phyloP scores from a whole-genome alignment of 2,113 vertebrate genomes.

The Pterocles orientalis region DNA sequence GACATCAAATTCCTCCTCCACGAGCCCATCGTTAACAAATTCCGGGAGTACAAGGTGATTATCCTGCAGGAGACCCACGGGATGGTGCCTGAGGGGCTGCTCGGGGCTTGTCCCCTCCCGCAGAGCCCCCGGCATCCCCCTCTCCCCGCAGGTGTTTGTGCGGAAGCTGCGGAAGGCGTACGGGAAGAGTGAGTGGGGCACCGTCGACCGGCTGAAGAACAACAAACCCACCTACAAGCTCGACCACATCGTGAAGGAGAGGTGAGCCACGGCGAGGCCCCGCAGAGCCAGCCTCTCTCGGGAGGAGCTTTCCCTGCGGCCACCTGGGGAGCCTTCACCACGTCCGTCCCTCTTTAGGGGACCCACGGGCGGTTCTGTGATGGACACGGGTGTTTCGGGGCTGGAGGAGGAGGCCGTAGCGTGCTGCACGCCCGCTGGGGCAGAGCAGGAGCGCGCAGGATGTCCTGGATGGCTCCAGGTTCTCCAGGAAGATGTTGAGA shows the following conservation, averaged over 20 bases:
- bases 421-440: background rate
- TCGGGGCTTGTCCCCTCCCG: fast-evolving
- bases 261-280: conserved; percentile 70
- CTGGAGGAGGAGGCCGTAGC: background rate
- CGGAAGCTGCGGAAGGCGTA: conserved; percentile 94
- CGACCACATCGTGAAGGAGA: conserved; percentile 95
- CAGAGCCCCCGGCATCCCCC: background rate
- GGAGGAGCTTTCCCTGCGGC: background rate
- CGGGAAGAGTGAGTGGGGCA: conserved; percentile 88
- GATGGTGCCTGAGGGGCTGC: fast-evolving
- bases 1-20: conserved; percentile 96
- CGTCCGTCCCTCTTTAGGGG: fast-evolving
- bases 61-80: fast-evolving
- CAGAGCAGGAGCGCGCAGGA: background rate
- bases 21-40: conserved; percentile 92
- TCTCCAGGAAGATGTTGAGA: background rate
- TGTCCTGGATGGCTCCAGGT: fast-evolving
- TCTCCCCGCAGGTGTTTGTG: conserved; percentile 84
- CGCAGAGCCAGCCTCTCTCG: fast-evolving
- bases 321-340: fast-evolving
- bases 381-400: background rate
- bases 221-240: conserved; percentile 94
- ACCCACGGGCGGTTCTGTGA: fast-evolving
- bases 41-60: conserved; percentile 93
- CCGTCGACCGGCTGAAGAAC: conserved; percentile 84